Conservation (phyloP, 2,888 invertebrate species). For the Agonum fuliginosum region DNA sequence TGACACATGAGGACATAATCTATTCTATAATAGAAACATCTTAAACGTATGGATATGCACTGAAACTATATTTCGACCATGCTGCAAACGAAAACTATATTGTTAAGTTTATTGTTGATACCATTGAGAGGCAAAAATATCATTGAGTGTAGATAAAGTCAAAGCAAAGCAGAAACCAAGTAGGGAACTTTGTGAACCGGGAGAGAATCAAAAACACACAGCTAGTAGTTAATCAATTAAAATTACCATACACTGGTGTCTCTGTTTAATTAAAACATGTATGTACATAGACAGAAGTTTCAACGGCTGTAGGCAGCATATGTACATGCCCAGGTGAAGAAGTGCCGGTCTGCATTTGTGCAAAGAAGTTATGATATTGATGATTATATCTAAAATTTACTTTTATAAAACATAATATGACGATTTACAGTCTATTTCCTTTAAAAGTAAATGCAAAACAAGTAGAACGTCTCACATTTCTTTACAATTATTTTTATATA, state of each 20-base stretch:
- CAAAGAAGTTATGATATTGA: constrained; percentile 20
- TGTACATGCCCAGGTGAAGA: constrained; percentile 42
- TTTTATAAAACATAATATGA: constrained; percentile 53
- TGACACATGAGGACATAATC: constrained; percentile 51
- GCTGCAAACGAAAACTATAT: constrained; percentile 44
- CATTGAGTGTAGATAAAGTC: constrained; percentile 28
- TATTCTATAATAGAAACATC: constrained; percentile 57
- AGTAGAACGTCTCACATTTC: constrained; percentile 53
- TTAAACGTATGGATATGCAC: constrained; percentile 57
- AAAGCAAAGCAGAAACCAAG: constrained; percentile 41
- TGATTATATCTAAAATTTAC: constrained; percentile 37
- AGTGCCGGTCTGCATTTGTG: constrained; percentile 3
- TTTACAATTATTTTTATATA: constrained; percentile 56
- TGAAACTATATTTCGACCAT: constrained; percentile 47
- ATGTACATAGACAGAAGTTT: constrained; percentile 48
- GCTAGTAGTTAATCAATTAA: constrained; percentile 38
- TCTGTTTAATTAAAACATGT: constrained; percentile 44
- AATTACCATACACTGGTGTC: constrained; percentile 43
- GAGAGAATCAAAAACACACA: constrained; percentile 53
- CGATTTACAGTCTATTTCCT: constrained; percentile 50
- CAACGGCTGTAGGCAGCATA: constrained; percentile 33
- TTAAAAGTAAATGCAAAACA: constrained; percentile 56
- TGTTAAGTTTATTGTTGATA: constrained; percentile 20
- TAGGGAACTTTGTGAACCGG: constrained; percentile 44
- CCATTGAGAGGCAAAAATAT: constrained; percentile 18